A percentile compares a stretch with the other conserved stretches of the same genome.
Evolutionary conservation across 2,888 invertebrate genomes (phyloP).

Genomic region (Acleris emargana): DNA sequence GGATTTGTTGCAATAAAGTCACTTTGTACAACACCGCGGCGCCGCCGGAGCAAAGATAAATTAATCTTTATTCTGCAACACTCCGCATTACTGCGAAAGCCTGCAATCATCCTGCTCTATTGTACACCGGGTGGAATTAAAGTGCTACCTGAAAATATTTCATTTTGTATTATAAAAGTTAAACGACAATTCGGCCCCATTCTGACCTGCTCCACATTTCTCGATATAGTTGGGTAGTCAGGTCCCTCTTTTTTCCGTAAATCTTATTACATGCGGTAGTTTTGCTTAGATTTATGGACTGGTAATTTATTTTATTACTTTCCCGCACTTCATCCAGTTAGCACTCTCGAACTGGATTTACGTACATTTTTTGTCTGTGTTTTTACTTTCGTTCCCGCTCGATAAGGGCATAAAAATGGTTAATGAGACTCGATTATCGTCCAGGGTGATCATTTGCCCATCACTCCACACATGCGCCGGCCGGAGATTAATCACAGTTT

Average conservation of each 20-base stretch:
- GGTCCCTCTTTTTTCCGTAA: slow-evolving; percentile 15
- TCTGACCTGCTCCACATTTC: slow-evolving; percentile 7
- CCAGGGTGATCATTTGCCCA: slow-evolving; percentile 34
- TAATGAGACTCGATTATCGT: slow-evolving; percentile 34
- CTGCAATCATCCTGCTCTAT: slow-evolving; percentile 15
- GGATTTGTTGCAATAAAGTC: slow-evolving; percentile 34
- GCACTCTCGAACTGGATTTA: background rate
- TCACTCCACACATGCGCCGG: slow-evolving; percentile 35
- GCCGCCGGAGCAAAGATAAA: slow-evolving; percentile 23
- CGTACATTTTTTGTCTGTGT: background rate
- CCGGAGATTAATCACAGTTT: slow-evolving; percentile 35
- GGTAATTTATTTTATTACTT: background rate
- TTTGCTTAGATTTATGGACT: slow-evolving; percentile 1
- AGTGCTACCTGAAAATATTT: slow-evolving; percentile 12
- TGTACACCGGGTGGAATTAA: slow-evolving; percentile 19
- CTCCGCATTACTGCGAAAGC: slow-evolving; percentile 25
- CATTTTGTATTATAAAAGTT: slow-evolving; percentile 6
- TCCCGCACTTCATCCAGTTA: background rate
- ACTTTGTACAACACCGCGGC: slow-evolving; percentile 26
- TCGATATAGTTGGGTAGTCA: slow-evolving; percentile 7
- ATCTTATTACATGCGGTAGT: slow-evolving; percentile 7
- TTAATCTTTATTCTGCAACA: slow-evolving; percentile 31
- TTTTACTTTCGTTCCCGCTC: background rate
- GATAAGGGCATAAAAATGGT: slow-evolving; percentile 19
- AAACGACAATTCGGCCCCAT: slow-evolving; percentile 6